Conservation (phyloP, 2,888 invertebrate species). For the Nephrocerus scutellatus region DNA sequence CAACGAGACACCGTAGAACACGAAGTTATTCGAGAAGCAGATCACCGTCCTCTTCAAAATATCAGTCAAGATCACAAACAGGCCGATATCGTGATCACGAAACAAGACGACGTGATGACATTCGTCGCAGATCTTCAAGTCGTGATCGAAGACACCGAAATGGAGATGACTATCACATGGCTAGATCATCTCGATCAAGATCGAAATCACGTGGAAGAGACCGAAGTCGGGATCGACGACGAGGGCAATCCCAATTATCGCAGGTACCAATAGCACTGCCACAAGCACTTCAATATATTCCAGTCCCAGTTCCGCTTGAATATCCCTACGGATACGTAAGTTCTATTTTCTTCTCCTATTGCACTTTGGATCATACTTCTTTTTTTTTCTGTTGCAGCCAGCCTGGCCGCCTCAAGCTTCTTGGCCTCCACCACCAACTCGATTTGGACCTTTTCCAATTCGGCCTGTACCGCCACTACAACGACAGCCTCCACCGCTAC, state of each 20-base stretch:
- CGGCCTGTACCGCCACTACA: no score
- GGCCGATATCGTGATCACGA: constrained; percentile 6
- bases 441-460: no score
- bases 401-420: constrained; percentile 18
- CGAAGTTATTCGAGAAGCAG: constrained; percentile 7
- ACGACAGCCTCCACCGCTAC: no score
- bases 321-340: constrained; percentile 15
- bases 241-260: not conserved
- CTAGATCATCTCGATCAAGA: constrained; percentile 16
- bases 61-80: constrained; percentile 7
- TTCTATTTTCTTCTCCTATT: not conserved
- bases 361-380: not conserved
- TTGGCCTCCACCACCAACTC: no score
- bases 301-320: constrained; percentile 20
- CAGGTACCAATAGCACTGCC: not conserved
- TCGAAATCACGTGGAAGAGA: constrained; percentile 12
- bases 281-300: constrained; percentile 18
- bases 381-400: constrained; percentile 8
- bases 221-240: not conserved
- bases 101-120: constrained; percentile 6
- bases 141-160: constrained; percentile 12
- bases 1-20: not conserved
- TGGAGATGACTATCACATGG: constrained; percentile 8
- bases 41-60: constrained; percentile 6
- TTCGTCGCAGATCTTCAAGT: constrained; percentile 10